Evolutionary conservation across 1,140 invertebrate genomes (phyloP).

Genomic region (Drosophila auraria): DNA sequence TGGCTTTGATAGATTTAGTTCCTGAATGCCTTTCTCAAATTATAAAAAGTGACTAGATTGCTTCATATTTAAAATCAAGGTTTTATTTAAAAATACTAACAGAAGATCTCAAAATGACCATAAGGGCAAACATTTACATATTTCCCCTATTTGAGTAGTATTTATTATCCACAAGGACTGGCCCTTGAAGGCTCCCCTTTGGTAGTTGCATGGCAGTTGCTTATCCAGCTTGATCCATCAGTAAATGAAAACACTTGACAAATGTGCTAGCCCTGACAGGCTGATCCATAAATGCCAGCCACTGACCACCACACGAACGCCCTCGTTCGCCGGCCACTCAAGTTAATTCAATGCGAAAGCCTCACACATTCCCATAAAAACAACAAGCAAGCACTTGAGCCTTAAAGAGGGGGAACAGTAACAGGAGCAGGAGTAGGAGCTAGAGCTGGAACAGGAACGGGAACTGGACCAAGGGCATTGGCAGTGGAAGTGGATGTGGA

Average conservation of each 20-base stretch:
- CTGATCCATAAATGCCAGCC: constrained; percentile 72
- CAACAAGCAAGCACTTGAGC: constrained; percentile 38
- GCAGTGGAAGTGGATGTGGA: constrained; percentile 30
- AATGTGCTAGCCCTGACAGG: constrained; percentile 46
- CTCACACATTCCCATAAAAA: constrained; percentile 53
- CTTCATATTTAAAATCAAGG: too few species aligned
- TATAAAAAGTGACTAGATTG: too few species aligned
- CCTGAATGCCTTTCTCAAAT: too few species aligned
- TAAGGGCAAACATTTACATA: background rate
- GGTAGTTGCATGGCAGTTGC: constrained; percentile 3
- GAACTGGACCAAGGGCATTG: constrained; percentile 33
- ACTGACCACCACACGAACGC: constrained; percentile 58
- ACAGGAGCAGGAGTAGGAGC: background rate
- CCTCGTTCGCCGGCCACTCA: constrained; percentile 50
- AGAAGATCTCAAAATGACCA: too few species aligned
- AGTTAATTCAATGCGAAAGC: constrained; percentile 72
- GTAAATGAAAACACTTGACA: constrained; percentile 61
- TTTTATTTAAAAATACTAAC: background rate
- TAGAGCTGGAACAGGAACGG: constrained; percentile 6
- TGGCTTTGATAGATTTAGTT: too few species aligned
- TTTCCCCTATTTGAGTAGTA: background rate
- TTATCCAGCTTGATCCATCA: constrained; percentile 34
- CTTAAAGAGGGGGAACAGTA: constrained; percentile 22
- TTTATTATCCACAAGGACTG: background rate
- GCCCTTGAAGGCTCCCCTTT: constrained; percentile 5